Base-by-base conservation (phyloP, 2,113 vertebrate species). In the Casuarius casuarius region DNA sequence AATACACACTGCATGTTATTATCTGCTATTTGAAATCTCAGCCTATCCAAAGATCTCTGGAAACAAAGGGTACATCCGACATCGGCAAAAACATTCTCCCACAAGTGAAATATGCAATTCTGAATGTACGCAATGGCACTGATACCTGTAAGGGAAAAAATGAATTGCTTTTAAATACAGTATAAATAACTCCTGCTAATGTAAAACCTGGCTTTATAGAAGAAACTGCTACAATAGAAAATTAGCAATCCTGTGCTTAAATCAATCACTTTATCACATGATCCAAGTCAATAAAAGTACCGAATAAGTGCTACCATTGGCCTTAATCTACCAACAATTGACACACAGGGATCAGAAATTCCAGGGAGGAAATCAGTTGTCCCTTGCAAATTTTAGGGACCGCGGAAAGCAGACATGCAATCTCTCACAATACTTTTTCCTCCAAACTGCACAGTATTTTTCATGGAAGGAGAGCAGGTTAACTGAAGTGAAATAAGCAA, bases 231-330 rank as follows among this genome's bases (percentile, higher is more conserved):
- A 91, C 95, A 95, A 95, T 52, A 95, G 96, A 95, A 97, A 97
- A 98, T 97, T 92, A 97, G 96, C 96, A 96, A 90, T 92, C 91
- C 89, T 87, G 62, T 78, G 87, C 95, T 96, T 96, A 94, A 97
- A 98, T 98, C 97, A 98, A 98, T 98, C 93, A 89, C 82, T 95
- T 71, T 42, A 88, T 95, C 98, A 98, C 97, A 89, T 98, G 98
- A 92, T 89, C 73, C 95, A 89, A 92, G 94, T 97, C 97, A 85
- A 97, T 97, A 96, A 94, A 96, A 92, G 92, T 95, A 97, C 96
- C 71, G 95, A 96, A 94, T 96, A 98, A 97, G 96, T 95, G 95
- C 92, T 93, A 96, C 87, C 92, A 92, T 92, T 97, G 96, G 97
- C 97, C 97, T 98, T 96, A 97, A 97, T 97, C 97, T 97, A 92